Base-by-base conservation (phyloP, 2,797 vertebrate species). In the Martes flavigula region DNA sequence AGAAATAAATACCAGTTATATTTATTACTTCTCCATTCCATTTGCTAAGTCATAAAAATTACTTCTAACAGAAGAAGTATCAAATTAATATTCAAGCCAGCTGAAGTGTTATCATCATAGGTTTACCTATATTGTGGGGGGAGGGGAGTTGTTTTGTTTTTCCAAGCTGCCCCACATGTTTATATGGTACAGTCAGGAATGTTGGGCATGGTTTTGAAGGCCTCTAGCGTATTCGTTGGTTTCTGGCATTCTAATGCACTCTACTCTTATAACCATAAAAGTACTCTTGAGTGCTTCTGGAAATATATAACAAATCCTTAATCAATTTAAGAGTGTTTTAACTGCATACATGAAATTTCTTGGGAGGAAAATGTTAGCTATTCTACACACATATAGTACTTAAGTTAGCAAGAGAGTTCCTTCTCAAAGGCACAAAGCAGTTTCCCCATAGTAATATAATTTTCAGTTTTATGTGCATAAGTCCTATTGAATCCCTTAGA, bases 251-350 rank as follows among this genome's bases (percentile, higher is more conserved):
- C 96, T 97, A 97, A 97, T 75, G 83, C 92, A 96, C 91, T 98
- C 96, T 88, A 95, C 97, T 96, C 89, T 98, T 97, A 94, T 90
- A 98, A 98, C 97, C 96, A 97, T 98, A 98, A 98, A 98, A 98
- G 97, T 97, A 97, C 98, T 98, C 98, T 85, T 98, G 97, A 98
- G 97, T 98, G 98, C 97, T 98, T 97, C 97, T 98, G 98, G 98
- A 98, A 98, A 98, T 98, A 98, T 91, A 98, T 98, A 98, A 98
- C 97, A 98, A 98, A 98, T 97, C 97, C 96, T 98, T 98, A 98
- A 98, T 98, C 98, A 98, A 98, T 98, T 98, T 98, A 98, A 98
- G 97, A 98, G 91, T 95, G 97, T 96, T 98, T 98, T 98, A 98
- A 98, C 97, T 97, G 89, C 97, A 98, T 97, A 97, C 96, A 94